Conservation (phyloP, 2,797 vertebrate species). For the Manis pentadactyla region DNA sequence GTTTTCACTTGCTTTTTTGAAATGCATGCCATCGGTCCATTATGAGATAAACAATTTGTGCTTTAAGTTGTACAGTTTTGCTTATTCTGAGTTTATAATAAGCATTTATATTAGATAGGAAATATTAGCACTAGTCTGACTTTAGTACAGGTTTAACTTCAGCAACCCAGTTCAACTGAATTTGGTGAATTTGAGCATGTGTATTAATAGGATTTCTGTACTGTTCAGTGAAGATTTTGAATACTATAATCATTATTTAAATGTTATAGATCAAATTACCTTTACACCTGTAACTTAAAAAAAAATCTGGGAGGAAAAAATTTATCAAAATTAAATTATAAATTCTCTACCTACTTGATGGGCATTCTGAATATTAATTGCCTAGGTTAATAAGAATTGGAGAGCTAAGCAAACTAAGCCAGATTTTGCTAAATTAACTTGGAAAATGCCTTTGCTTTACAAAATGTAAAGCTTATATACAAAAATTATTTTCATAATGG, state of each 20-base stretch:
- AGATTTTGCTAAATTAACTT: slow-evolving; percentile 47
- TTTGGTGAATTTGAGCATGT: background rate
- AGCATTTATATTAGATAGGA: slow-evolving; percentile 8
- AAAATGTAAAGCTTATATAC: background rate
- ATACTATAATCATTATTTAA: slow-evolving; percentile 50
- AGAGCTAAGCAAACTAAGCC: background rate
- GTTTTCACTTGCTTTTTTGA: slow-evolving; percentile 52
- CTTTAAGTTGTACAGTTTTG: background rate
- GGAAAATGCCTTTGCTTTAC: slow-evolving; percentile 16
- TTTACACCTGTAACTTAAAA: slow-evolving; percentile 29
- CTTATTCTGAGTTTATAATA: slow-evolving; percentile 58
- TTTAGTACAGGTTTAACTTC: slow-evolving; percentile 18
- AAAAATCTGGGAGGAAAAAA: background rate
- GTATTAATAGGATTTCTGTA: slow-evolving; percentile 20
- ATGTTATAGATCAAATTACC: background rate
- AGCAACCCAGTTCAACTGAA: background rate
- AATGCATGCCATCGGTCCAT: background rate
- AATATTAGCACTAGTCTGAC: background rate
- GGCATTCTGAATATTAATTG: slow-evolving; percentile 46
- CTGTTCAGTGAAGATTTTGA: background rate
- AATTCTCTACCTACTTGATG: background rate
- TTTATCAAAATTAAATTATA: slow-evolving; percentile 45
- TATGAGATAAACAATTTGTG: background rate
- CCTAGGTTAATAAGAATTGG: slow-evolving; percentile 20
- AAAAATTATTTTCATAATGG: slow-evolving; percentile 57